These are phyloP conservation scores for Hydrolagus affinis DNA, from an alignment of 2,113 vertebrate species.

Conservation along the genomic window DNA sequence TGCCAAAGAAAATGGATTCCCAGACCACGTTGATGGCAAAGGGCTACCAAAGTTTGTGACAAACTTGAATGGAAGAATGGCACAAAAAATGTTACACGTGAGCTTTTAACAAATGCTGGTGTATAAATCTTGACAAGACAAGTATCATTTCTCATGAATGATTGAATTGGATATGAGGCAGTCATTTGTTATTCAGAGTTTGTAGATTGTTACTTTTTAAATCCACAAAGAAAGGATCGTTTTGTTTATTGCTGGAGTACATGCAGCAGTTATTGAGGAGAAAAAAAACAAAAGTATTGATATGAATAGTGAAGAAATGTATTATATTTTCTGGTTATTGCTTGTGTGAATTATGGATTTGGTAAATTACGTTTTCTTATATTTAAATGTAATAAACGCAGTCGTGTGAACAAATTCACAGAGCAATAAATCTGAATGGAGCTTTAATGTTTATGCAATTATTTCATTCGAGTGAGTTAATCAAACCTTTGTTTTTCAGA, in stretches of 20 bases:
- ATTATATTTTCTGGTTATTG: not conserved
- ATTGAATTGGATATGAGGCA: not conserved
- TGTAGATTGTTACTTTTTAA: not conserved
- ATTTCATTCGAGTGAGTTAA: slow-evolving; percentile 6
- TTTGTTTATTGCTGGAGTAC: not conserved
- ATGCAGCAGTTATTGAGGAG: not conserved
- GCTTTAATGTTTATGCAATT: not conserved
- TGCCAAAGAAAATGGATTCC: slow-evolving; percentile 60
- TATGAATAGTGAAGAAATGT: too few relatives aligned
- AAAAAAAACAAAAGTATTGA: too few relatives aligned
- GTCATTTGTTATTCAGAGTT: not conserved
- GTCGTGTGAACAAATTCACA: not conserved
- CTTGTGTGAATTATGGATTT: not conserved
- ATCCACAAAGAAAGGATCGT: not conserved
- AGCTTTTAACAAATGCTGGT: not conserved
- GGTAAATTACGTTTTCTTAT: not conserved
- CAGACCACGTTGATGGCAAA: slow-evolving; percentile 49
- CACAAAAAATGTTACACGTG: not conserved
- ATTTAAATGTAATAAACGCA: not conserved
- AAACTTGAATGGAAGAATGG: not conserved
- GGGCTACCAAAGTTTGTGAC: slow-evolving; percentile 38
- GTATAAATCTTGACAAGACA: not conserved
- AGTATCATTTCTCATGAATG: not conserved
- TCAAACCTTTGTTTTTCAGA: slow-evolving; percentile 46
- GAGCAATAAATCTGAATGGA: not conserved